These are phyloP conservation scores for Lacerta bilineata DNA, from an alignment of 2,797 vertebrate species.

Conservation along the genomic window DNA sequence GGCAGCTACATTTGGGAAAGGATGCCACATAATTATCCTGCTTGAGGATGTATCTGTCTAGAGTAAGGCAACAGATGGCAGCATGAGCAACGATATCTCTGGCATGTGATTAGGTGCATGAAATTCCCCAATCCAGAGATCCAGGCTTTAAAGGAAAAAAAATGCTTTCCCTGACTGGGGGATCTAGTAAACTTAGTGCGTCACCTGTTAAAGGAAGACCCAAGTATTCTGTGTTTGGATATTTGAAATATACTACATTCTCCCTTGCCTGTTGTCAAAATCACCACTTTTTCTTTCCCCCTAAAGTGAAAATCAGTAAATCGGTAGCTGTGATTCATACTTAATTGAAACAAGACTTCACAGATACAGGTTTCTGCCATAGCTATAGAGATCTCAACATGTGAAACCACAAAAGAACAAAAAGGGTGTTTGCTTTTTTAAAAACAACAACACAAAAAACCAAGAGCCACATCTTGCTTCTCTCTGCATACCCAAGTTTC, in stretches of 20 bases:
- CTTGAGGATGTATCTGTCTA: neutral
- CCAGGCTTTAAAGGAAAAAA: neutral
- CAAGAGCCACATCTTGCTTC: rapidly evolving
- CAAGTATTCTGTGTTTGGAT: neutral
- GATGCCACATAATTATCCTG: neutral
- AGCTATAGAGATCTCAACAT: neutral
- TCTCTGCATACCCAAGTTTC: neutral
- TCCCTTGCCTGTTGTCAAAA: neutral
- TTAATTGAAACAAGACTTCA: neutral
- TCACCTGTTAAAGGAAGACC: neutral
- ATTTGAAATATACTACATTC: neutral
- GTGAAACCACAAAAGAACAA: neutral
- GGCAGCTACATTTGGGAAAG: neutral
- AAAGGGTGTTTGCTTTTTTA: neutral
- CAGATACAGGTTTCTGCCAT: neutral
- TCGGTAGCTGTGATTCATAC: neutral
- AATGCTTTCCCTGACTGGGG: neutral
- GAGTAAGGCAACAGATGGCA: neutral
- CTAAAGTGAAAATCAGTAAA: neutral
- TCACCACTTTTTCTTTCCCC: neutral
- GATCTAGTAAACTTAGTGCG: neutral
- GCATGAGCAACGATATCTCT: neutral
- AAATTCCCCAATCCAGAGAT: neutral
- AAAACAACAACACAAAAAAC: too few relatives aligned
- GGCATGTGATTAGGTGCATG: neutral